Evolutionary conservation across 2,888 invertebrate genomes (phyloP).

Genomic region (Malacosoma neustria): DNA sequence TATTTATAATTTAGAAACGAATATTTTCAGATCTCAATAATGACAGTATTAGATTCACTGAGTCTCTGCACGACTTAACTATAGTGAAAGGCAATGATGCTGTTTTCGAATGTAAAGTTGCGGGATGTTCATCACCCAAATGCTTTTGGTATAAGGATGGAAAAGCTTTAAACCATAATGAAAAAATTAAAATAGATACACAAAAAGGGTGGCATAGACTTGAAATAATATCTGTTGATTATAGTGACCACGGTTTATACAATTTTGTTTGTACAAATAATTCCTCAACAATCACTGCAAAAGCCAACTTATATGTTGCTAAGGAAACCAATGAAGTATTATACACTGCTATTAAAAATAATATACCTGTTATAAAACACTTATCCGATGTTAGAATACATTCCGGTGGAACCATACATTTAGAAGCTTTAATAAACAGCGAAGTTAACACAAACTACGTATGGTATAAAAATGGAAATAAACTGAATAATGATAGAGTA

Average conservation of each 20-base stretch:
- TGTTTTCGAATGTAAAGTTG: constrained; percentile 20
- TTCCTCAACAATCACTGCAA: constrained; percentile 11
- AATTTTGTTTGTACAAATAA: constrained; percentile 13
- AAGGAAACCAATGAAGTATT: constrained; percentile 3
- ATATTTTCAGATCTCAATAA: constrained; percentile 10
- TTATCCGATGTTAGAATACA: constrained; percentile 14
- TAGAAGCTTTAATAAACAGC: constrained; percentile 15
- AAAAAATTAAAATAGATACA: constrained; percentile 13
- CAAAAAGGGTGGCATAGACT: constrained; percentile 15
- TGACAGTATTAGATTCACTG: constrained; percentile 15
- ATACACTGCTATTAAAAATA: constrained; percentile 4
- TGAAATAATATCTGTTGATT: constrained; percentile 15
- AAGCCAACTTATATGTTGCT: constrained; percentile 19
- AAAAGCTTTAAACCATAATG: constrained; percentile 7
- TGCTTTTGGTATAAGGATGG: constrained; percentile 26
- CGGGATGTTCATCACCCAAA: constrained; percentile 7
- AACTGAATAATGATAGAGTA: constrained; percentile 12
- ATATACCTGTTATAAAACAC: constrained; percentile 11
- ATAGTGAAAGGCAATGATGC: constrained; percentile 14
- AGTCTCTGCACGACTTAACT: constrained; percentile 18
- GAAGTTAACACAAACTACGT: constrained; percentile 5
- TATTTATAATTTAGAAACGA: too few relatives aligned
- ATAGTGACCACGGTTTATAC: constrained; percentile 23
- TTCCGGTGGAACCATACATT: constrained; percentile 14
- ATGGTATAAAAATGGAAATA: constrained; percentile 25